Percentiles rank a stretch among this genome's conserved stretches.
These are phyloP conservation scores for Ernsta delagoae DNA, from an alignment of 2,888 invertebrate species.

Conservation along the genomic window DNA sequence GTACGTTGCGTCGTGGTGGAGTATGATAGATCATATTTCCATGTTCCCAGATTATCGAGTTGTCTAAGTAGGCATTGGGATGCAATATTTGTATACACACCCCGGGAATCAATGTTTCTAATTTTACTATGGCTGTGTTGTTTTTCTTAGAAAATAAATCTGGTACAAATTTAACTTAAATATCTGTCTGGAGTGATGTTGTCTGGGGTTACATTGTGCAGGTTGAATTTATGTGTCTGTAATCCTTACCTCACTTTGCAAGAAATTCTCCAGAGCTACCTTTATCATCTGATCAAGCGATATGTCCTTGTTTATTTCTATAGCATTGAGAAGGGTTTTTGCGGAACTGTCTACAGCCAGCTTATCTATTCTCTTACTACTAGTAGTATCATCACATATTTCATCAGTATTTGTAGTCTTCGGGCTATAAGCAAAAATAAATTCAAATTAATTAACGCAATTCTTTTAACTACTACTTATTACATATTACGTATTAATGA, in stretches of 20 bases:
- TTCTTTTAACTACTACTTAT: no score
- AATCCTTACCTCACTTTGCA: conserved; percentile 65
- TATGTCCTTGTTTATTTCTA: conserved; percentile 52
- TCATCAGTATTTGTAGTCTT: conserved; percentile 8
- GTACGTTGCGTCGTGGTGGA: no score
- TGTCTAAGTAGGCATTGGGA: no score
- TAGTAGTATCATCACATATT: neutral
- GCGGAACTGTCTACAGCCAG: conserved; percentile 48
- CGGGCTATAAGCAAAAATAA: conserved; percentile 8
- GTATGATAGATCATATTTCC: no score
- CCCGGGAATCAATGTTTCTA: no score
- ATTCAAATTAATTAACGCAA: neutral
- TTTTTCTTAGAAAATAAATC: neutral
- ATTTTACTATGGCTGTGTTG: neutral
- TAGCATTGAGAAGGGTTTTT: conserved; percentile 57
- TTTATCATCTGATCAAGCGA: conserved; percentile 56
- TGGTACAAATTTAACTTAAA: neutral
- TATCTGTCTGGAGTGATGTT: neutral
- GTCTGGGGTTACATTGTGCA: no score
- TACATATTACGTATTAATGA: no score
- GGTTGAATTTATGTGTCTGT: neutral
- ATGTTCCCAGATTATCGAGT: no score
- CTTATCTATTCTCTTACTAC: neutral
- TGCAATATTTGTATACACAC: no score
- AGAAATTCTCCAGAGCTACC: conserved; percentile 55